Percentiles rank a stretch among this genome's conserved stretches.
phyloP scores from a whole-genome alignment of 2,113 vertebrate species.

The Seriola quinqueradiata region DNA sequence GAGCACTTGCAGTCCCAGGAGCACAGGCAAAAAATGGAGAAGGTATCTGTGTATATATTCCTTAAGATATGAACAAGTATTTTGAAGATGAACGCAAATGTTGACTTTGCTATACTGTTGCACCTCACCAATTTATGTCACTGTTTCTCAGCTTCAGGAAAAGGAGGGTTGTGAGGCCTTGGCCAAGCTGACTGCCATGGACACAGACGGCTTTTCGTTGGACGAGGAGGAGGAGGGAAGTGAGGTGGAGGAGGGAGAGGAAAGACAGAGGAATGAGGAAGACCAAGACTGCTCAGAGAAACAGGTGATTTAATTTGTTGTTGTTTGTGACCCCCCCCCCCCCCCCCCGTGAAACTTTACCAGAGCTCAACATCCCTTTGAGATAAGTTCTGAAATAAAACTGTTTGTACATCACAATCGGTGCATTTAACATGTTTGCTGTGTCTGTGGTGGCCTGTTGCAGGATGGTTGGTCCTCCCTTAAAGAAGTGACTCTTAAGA shows the following conservation, averaged over 20 bases:
- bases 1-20: conserved; percentile 94
- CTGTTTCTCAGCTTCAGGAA: conserved; percentile 70
- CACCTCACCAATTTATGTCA: background rate
- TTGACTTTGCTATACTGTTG: background rate
- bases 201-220: conserved; percentile 89
- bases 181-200: conserved; percentile 89
- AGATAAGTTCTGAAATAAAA: background rate
- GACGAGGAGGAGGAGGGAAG: conserved; percentile 83
- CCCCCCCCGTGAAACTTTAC: background rate
- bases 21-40: conserved; percentile 91
- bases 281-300: conserved; percentile 55
- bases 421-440: background rate
- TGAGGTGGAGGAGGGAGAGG: conserved; percentile 75
- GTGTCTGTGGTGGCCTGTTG: conserved; percentile 4
- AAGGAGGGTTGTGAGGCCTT: conserved; percentile 84
- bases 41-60: conserved; percentile 76
- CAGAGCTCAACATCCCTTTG: background rate
- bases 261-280: conserved; percentile 67
- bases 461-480: conserved; percentile 72
- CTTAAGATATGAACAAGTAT: background rate
- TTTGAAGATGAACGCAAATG: background rate
- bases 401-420: background rate
- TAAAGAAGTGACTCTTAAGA: conserved; percentile 79
- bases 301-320: conserved; percentile 58
- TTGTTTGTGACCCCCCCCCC: background rate